These are phyloP conservation scores for Philhelius pedissequus DNA, from an alignment of 2,888 invertebrate genomes.

Conservation along the genomic window DNA sequence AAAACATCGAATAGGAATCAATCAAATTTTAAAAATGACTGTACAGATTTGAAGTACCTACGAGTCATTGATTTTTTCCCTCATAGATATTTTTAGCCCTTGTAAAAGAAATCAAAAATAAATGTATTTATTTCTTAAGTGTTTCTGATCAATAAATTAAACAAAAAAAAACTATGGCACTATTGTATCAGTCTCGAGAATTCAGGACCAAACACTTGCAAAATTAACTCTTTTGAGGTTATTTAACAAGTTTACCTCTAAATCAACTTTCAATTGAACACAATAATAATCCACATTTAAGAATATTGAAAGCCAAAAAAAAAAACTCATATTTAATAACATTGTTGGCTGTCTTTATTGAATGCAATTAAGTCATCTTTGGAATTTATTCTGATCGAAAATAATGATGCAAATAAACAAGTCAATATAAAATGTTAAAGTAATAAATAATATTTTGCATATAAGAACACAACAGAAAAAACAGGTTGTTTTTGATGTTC, in stretches of 20 bases:
- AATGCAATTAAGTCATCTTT: slow-evolving; percentile 38
- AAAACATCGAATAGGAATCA: too few relatives aligned
- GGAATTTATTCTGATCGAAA: slow-evolving; percentile 23
- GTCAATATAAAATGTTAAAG: slow-evolving; percentile 23
- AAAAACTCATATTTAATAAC: slow-evolving; percentile 4
- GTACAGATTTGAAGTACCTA: too few relatives aligned
- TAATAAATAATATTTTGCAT: slow-evolving; percentile 48
- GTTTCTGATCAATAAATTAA: too few relatives aligned
- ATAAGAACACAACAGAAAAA: not conserved
- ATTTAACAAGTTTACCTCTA: not conserved
- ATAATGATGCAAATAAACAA: slow-evolving; percentile 45
- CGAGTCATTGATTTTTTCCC: too few relatives aligned
- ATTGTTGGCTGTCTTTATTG: not conserved
- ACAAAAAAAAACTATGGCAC: too few relatives aligned
- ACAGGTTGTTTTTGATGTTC: slow-evolving; percentile 31
- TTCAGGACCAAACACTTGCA: too few relatives aligned
- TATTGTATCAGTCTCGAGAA: too few relatives aligned
- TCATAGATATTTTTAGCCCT: too few relatives aligned
- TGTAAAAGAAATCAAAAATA: too few relatives aligned
- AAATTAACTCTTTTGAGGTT: too few relatives aligned
- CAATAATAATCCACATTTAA: not conserved
- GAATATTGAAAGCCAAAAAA: not conserved
- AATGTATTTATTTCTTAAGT: too few relatives aligned
- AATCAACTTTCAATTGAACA: not conserved
- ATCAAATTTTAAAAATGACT: too few relatives aligned